Evolutionary conservation across 2,888 invertebrate species (phyloP), one percentile per base, ranked within the genome.

Genomic region (Zelleria hepariella): DNA sequence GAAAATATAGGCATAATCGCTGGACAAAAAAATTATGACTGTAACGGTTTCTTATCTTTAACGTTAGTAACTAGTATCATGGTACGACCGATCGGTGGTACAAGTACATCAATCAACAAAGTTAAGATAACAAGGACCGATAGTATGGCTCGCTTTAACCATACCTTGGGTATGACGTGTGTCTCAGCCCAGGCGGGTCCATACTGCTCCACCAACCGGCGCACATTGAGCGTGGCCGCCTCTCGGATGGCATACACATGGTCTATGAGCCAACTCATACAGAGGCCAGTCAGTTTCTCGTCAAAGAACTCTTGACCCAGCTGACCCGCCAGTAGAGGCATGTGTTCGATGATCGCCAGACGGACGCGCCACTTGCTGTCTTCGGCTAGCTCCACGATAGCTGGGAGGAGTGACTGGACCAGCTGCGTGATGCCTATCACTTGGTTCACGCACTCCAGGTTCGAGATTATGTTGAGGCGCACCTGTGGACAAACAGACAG

Each of bases 301-400:
- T 99, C 98, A 73, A 99, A 99, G 90, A 99, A 99, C 76, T 99
- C 98, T 62, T 96, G 96, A 0, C 97, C 97, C 60, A 99, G 89
- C 81, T 99, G 99, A 7, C 98, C 98, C 58, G 99, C 99, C 67
- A 99, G 86, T 1, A 99, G 91, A 0, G 99, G 99, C 99, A 99
- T 99, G 75, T 97, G 97, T 79, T 95, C 97, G 67, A 98, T 98
- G 71, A 98, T 98, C 57, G 98, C 98, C 60, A 98, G 86, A 59
- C 99, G 92, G 0, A 99, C 99, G 61, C 99, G 92, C 99, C 99
- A 99, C 82, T 99, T 99, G 0, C 97, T 95, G 82, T 99, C 99
- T 78, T 99, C 99, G 0, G 99, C 99, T 64, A 99, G 86, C 77
- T 99, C 99, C 0, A 99, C 98, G 65, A 99, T 99, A 7, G 99